These are phyloP conservation scores for Ectobius pallidus DNA, from an alignment of 2,888 invertebrate species.

Conservation along the genomic window DNA sequence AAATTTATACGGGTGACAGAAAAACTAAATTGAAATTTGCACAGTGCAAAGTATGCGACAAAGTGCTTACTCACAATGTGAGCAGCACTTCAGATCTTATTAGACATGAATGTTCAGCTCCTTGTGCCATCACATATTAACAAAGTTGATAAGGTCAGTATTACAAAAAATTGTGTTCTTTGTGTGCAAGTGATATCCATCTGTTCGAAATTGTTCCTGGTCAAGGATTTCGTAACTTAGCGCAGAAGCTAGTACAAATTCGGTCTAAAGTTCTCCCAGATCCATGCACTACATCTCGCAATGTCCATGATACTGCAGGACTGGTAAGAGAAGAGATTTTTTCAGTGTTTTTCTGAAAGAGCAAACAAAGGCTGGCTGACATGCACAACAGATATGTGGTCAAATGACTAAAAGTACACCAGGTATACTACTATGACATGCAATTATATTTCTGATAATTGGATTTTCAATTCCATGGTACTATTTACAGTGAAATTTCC, in stretches of 20 bases:
- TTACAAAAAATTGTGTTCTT: neutral
- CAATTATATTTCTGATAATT: neutral
- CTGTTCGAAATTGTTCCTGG: no score
- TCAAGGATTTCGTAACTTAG: no score
- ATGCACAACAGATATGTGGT: neutral
- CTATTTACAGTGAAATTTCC: no score
- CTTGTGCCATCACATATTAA: neutral
- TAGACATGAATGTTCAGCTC: neutral
- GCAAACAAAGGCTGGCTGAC: no score
- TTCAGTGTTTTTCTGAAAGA: neutral
- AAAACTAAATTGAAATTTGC: no score
- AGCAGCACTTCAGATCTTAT: no score
- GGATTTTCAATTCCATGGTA: no score
- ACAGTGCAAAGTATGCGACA: neutral
- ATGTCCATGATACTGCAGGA: neutral
- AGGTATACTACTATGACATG: neutral
- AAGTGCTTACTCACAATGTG: neutral
- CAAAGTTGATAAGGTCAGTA: neutral
- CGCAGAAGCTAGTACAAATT: neutral
- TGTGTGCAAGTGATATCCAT: neutral
- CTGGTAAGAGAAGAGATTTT: no score
- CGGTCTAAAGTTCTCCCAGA: neutral
- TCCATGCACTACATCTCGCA: neutral
- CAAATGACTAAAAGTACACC: neutral
- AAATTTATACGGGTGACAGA: no score